Base-by-base conservation (phyloP, 2,797 vertebrate species). In the Distichodus sexfasciatus region DNA sequence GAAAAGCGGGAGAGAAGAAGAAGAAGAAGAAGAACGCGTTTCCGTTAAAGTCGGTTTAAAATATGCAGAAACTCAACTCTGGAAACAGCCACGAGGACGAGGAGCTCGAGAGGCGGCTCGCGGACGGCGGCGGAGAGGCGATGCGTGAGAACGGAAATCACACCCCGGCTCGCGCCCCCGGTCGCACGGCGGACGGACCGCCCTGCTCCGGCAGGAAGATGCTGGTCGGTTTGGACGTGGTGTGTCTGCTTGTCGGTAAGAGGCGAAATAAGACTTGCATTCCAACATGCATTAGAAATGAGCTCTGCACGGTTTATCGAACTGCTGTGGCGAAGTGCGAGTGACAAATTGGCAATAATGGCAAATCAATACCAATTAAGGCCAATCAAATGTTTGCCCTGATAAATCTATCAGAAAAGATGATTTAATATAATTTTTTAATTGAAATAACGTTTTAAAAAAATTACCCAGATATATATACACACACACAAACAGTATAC, bases 181-280 rank as follows among this genome's bases (percentile, higher is more conserved):
- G 15, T 3, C 36, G 36, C 6, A 26, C 79, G 1, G 84, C 75
- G 47, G 79, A 83, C 53, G 76, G 47, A 43, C 74, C 84, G 11
- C 66, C 85, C 7, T 90, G 87, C 74, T 88, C 85, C 79, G 88
- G 86, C 79, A 83, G 86, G 64, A 89, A 78, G 86, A 88, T 92
- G 87, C 88, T 91, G 23, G 90, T 93, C 66, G 72, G 81, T 21
- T 75, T 91, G 87, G 91, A 92, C 87, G 19, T 92, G 36, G 76
- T 93, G 15, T 93, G 91, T 67, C 83, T 92, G 3, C 80, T 54
- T 76, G 83, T 92, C 38, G 91, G 91, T 92, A 86, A 90, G 90
- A 67, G 23, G 21, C 4, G n/a, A n/a, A n/a, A n/a, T n/a, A n/a
- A n/a, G n/a, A n/a, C n/a, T n/a, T n/a, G n/a, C n/a, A n/a, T n/a